A percentile compares a stretch with the other conserved stretches of the same genome.
Evolutionary conservation across 2,113 vertebrate genomes (phyloP).

Genomic region (Phaethon lepturus): DNA sequence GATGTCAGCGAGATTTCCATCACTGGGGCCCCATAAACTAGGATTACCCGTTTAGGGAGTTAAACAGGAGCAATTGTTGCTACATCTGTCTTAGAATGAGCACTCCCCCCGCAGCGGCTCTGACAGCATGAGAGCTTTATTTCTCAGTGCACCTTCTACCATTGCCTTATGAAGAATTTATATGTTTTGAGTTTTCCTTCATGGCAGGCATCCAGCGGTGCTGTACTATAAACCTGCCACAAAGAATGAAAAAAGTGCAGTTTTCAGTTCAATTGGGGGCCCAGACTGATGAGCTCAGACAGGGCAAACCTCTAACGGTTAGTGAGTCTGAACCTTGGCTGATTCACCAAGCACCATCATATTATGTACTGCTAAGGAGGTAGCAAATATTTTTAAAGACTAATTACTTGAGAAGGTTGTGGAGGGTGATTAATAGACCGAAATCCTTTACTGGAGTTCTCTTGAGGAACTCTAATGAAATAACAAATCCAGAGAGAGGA

Average conservation of each 20-base stretch:
- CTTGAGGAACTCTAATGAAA: conserved; percentile 58
- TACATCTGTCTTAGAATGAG: conserved; percentile 49
- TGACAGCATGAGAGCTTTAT: conserved; percentile 33
- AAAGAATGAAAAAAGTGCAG: conserved; percentile 8
- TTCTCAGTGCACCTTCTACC: conserved; percentile 32
- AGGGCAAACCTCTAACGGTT: conserved; percentile 32
- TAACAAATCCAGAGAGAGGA: conserved; percentile 57
- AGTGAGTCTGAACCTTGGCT: conserved; percentile 4
- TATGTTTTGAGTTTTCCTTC: conserved; percentile 54
- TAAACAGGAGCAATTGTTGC: conserved; percentile 54
- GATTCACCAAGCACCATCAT: background rate
- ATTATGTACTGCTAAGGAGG: conserved; percentile 33
- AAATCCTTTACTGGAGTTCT: conserved; percentile 64
- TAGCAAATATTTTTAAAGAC: conserved; percentile 48
- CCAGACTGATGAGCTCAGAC: conserved; percentile 37
- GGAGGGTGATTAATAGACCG: conserved; percentile 59
- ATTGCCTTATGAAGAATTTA: conserved; percentile 65
- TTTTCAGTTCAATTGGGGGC: conserved; percentile 18
- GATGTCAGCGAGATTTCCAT: background rate
- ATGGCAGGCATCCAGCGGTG: conserved; percentile 12
- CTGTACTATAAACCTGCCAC: conserved; percentile 46
- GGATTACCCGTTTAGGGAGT: conserved; percentile 55
- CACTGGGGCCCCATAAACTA: background rate
- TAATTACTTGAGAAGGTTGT: conserved; percentile 52
- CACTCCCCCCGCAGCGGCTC: background rate